Percentiles rank a stretch among this genome's conserved stretches.
These are phyloP conservation scores for Cichlasoma orientale DNA, from an alignment of 2,797 vertebrate genomes.

Conservation along the genomic window DNA sequence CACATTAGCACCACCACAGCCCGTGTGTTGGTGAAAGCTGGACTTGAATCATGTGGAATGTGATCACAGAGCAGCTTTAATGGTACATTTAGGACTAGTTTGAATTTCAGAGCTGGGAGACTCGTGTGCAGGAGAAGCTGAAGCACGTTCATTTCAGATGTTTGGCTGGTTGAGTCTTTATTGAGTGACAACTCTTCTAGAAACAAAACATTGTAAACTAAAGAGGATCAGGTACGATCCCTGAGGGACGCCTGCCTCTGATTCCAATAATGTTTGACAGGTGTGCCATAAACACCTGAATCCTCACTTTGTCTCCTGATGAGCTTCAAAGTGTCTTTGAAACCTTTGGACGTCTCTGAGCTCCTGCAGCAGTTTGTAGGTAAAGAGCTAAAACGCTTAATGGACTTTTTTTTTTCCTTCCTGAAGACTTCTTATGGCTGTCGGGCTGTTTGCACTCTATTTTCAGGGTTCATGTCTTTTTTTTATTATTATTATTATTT, in stretches of 20 bases:
- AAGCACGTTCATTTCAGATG: neutral
- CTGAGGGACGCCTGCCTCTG: neutral
- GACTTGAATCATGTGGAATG: neutral
- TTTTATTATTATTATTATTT: neutral
- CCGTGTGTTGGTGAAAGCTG: neutral
- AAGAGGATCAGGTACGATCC: neutral
- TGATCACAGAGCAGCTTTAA: neutral
- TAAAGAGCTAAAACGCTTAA: slow-evolving; percentile 1
- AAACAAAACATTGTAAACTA: neutral
- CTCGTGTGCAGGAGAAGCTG: neutral
- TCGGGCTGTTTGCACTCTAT: neutral
- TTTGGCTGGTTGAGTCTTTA: neutral
- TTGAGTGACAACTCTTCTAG: neutral
- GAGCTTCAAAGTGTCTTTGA: neutral
- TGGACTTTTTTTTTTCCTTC: too few relatives aligned
- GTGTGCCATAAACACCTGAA: neutral
- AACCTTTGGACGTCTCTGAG: neutral
- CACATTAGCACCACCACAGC: neutral
- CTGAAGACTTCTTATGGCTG: too few relatives aligned
- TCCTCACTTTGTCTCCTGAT: neutral
- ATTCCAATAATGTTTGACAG: neutral
- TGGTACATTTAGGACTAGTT: neutral
- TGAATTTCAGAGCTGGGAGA: neutral
- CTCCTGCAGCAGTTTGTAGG: neutral
- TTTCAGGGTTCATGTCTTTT: neutral